A percentile compares a stretch with the other conserved stretches of the same genome.
phyloP scores from a whole-genome alignment of 2,888 invertebrate genomes.

The Oscheius myriophilus region DNA sequence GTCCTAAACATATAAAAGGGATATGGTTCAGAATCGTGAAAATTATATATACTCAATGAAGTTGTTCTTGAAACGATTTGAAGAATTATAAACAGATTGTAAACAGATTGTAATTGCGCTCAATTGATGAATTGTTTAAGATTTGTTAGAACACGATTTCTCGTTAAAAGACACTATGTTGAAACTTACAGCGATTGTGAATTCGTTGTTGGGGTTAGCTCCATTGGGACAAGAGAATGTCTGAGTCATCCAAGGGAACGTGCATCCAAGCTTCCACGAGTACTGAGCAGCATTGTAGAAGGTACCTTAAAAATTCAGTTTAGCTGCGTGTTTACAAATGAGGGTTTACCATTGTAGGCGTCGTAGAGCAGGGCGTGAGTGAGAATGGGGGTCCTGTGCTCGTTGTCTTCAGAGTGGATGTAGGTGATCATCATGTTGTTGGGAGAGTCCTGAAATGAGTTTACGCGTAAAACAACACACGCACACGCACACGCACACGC shows the following conservation, averaged over 20 bases:
- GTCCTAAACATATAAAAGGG: no score
- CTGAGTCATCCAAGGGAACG: slow-evolving; percentile 51
- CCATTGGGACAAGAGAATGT: slow-evolving; percentile 55
- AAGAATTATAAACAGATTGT: no score
- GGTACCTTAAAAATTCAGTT: slow-evolving; percentile 27
- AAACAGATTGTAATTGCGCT: no score
- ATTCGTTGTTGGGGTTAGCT: slow-evolving; percentile 38
- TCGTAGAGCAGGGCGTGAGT: slow-evolving; percentile 46
- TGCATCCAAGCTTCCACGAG: slow-evolving; percentile 42
- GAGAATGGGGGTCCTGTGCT: slow-evolving; percentile 40
- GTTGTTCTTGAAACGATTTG: no score
- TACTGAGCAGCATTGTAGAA: slow-evolving; percentile 55
- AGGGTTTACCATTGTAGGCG: slow-evolving; percentile 38
- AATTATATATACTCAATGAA: no score
- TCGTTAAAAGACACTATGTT: no score
- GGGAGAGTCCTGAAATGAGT: slow-evolving; percentile 26
- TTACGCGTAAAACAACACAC: neutral
- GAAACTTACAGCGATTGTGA: slow-evolving; percentile 39
- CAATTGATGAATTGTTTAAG: no score
- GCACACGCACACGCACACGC: neutral
- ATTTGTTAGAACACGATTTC: no score
- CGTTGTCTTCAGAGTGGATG: slow-evolving; percentile 37
- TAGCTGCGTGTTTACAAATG: no score
- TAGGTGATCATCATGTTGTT: slow-evolving; percentile 52
- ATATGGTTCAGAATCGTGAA: no score